phyloP scores from a whole-genome alignment of 2,797 vertebrate genomes.

The Lepidocolaptes lacrymiger region DNA sequence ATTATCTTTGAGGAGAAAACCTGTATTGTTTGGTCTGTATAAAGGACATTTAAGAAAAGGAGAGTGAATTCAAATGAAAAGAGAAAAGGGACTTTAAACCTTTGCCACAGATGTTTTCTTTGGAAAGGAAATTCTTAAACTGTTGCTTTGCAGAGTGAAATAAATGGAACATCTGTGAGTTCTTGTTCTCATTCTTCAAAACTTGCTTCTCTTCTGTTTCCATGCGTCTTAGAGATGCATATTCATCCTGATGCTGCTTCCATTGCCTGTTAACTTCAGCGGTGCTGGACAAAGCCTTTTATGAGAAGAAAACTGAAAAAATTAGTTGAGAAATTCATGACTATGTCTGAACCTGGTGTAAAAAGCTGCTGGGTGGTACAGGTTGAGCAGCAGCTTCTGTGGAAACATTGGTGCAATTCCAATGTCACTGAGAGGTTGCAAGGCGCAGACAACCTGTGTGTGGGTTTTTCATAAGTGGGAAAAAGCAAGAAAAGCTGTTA shows the following conservation, averaged over 20 bases:
- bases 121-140: constrained; percentile 25
- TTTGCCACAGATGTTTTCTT: constrained; percentile 41
- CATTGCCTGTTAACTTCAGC: not conserved
- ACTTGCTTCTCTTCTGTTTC: not conserved
- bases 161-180: constrained; percentile 52
- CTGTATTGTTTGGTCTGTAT: not conserved
- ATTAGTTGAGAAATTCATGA: not conserved
- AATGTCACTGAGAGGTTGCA: not conserved
- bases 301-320: not conserved
- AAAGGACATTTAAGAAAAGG: not conserved
- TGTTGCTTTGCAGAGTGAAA: not conserved
- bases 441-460: not conserved
- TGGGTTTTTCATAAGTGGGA: not conserved
- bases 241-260: constrained; percentile 3
- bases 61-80: not conserved
- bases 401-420: accelerated
- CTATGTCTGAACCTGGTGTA: not conserved
- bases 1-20: not conserved
- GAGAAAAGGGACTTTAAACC: constrained; percentile 19
- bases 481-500: not conserved
- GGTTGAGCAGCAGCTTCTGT: not conserved
- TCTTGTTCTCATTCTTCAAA: not conserved
- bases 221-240: not conserved
- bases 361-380: not conserved
- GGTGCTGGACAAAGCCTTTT: not conserved